A percentile compares a stretch with the other conserved stretches of the same genome.
Evolutionary conservation across 2,888 invertebrate species (phyloP).

Genomic region (Linnaemya tessellans): DNA sequence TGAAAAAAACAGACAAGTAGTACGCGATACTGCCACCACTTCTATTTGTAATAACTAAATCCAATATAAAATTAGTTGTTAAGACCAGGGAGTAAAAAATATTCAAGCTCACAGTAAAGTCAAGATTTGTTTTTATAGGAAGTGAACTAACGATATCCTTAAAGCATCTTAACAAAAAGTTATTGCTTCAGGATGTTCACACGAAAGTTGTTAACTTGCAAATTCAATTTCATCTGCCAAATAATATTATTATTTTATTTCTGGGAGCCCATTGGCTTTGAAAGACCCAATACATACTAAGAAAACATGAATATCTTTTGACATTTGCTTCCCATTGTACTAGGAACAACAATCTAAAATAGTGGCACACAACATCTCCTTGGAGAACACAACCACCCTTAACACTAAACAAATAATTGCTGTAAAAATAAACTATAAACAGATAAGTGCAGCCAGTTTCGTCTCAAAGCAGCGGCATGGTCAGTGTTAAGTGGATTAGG

Average conservation of each 20-base stretch:
- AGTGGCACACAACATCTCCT: slow-evolving; percentile 2
- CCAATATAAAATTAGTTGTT: no score
- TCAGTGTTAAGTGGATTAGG: slow-evolving; percentile 17
- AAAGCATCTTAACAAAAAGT: no score
- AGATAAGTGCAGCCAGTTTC: slow-evolving; percentile 39
- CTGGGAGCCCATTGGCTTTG: neutral
- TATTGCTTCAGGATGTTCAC: no score
- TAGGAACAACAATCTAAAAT: slow-evolving; percentile 7
- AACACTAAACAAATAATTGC: slow-evolving; percentile 29
- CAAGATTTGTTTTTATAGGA: no score
- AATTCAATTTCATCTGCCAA: no score
- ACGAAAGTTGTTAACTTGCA: no score
- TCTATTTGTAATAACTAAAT: no score
- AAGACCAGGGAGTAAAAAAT: no score
- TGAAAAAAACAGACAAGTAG: neutral
- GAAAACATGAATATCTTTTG: neutral
- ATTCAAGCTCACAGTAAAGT: no score
- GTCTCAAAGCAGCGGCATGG: slow-evolving; percentile 16
- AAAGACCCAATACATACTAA: neutral
- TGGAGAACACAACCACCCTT: slow-evolving; percentile 30
- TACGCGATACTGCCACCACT: no score
- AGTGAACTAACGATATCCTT: no score
- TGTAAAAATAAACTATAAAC: slow-evolving; percentile 27
- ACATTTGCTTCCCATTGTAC: neutral
- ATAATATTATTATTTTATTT: neutral